phyloP scores from a whole-genome alignment of 2,113 vertebrate species.

The Gymnogyps californianus region DNA sequence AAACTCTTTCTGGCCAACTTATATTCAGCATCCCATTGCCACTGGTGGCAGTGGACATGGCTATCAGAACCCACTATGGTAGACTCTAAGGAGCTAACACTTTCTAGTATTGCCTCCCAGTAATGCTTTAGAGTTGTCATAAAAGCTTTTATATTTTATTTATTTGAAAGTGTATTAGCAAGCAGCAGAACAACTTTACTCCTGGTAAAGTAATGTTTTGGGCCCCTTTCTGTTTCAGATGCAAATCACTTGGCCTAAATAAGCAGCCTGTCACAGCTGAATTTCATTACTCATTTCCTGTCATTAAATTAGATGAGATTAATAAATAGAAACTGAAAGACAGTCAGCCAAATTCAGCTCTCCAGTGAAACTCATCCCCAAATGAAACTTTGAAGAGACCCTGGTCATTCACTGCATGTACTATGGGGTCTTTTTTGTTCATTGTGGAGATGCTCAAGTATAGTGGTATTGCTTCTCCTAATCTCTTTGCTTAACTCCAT shows the following conservation, averaged over 20 bases:
- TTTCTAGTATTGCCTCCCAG: background rate
- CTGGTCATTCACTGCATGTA: background rate
- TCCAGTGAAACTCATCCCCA: background rate
- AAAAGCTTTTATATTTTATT: background rate
- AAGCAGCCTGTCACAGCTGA: background rate
- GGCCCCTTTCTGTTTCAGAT: background rate
- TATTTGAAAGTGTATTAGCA: background rate
- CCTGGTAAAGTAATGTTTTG: background rate
- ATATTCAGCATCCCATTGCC: background rate
- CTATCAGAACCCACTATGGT: background rate
- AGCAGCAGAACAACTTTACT: background rate
- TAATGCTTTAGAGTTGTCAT: background rate
- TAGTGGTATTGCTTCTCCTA: background rate
- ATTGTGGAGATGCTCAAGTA: background rate
- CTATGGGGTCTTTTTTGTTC: background rate
- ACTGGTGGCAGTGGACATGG: background rate
- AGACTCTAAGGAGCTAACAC: background rate
- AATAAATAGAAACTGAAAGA: slow-evolving; percentile 15
- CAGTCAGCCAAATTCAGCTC: background rate
- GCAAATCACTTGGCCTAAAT: background rate
- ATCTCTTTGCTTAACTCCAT: background rate
- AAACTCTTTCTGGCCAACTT: background rate
- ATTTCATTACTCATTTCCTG: slow-evolving; percentile 49
- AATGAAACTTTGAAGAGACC: background rate
- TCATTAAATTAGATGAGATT: slow-evolving; percentile 17